Percentiles rank a stretch among this genome's conserved stretches.
These are phyloP conservation scores for Trematomus loennbergii DNA, from an alignment of 2,113 vertebrate species.

Conservation along the genomic window DNA sequence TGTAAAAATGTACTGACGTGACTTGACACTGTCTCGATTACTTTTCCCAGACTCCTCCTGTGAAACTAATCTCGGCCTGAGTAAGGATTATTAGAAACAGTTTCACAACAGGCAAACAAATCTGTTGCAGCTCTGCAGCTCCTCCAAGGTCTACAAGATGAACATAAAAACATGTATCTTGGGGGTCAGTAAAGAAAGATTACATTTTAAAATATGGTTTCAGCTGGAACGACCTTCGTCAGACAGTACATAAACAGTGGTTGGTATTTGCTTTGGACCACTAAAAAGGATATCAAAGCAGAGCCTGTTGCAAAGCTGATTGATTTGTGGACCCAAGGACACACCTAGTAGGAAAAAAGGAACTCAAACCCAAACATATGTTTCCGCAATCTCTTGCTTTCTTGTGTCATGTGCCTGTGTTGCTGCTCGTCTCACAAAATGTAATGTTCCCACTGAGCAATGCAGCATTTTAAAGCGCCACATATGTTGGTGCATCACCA, in stretches of 20 bases:
- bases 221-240: not conserved
- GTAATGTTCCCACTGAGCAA: conserved; percentile 71
- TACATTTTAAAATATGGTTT: not conserved
- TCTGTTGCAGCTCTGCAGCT: not conserved
- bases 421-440: conserved; percentile 35
- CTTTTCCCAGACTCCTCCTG: conserved; percentile 44
- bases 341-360: not conserved
- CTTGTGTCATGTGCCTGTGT: conserved; percentile 21
- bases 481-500: conserved; percentile 30
- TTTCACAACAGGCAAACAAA: conserved; percentile 14
- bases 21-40: conserved; percentile 47
- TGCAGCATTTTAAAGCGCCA: conserved; percentile 43
- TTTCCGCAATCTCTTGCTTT: not conserved
- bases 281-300: not conserved
- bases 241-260: not conserved
- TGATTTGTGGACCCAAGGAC: not conserved
- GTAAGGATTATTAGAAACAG: conserved; percentile 26
- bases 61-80: conserved; percentile 39
- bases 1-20: conserved; percentile 21
- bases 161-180: not conserved
- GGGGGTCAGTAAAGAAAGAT: not conserved
- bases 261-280: not conserved
- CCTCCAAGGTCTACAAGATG: not conserved
- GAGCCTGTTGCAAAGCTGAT: not conserved
- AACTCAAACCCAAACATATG: not conserved